Base-by-base conservation (phyloP, 2,888 invertebrate species). In the Phyllotreta striolata region DNA sequence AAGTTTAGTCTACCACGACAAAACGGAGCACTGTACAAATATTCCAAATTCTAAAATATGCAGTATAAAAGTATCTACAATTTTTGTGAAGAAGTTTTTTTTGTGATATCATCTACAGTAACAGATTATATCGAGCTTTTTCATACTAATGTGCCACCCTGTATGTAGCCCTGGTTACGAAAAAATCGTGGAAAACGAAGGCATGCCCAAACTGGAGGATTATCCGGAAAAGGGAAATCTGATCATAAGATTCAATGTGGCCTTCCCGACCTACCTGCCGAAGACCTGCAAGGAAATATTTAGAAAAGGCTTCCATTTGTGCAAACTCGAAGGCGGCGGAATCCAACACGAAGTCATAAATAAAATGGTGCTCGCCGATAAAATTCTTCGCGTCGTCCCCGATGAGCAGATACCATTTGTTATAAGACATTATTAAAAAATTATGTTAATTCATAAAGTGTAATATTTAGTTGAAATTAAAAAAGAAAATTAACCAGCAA, bases 161-260 rank as follows among this genome's bases (percentile, higher is more conserved):
- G n/a, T 13, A 66, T 47, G n/a, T 68, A 82, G 85, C 24, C 90
- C 91, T 0, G 85, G 84, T 1, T 92, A 89, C 72, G 85, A 85
- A 67, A 92, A 91, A 79, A 75, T 88, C 0, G 83, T 93, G 0
- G 84, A 85, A 57, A 86, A 86, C 6, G 93, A 93, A 81, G 93
- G 93, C 0, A 83, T 93, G 72, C 92, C 92, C 0, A 78, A 89
- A 60, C 84, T 87, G 1, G 86, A 87, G 60, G 84, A 87, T 72
- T 82, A 84, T 47, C 85, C 85, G 55, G 84, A 85, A 41, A 88
- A 85, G 70, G 93, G 93, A 7, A 86, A 91, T 75, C 80, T 93
- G 44, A 85, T 90, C 47, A 85, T 93, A 69, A 84, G 84, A 60
- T 93, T 93, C 76, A 81, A 85, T 57, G 84, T 88, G 38, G 78